Percentiles rank a stretch among this genome's conserved stretches.
Conservation (phyloP, 2,888 invertebrate genomes). For the Eristalinus sepulchralis region DNA sequence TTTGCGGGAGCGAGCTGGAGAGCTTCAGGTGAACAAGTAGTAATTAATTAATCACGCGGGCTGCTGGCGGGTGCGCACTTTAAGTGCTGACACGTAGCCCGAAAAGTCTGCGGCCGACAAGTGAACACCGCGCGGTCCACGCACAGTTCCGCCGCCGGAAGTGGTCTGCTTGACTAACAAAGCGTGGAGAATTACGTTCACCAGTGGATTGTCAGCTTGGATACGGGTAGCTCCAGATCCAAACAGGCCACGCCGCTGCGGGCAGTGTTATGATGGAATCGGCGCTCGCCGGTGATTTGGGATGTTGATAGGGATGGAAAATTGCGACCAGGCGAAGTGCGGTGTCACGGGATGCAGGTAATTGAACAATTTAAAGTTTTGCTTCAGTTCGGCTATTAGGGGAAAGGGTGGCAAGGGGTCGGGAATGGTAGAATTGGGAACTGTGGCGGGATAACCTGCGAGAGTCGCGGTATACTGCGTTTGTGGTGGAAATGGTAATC, state of each 20-base stretch:
- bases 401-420: too few relatives aligned
- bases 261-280: not conserved
- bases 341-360: not conserved
- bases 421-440: too few relatives aligned
- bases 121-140: constrained; percentile 34
- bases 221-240: constrained; percentile 60
- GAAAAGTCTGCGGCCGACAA: constrained; percentile 2
- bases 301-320: not conserved
- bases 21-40: constrained; percentile 36
- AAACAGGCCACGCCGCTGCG: not conserved
- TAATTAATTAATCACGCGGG: constrained; percentile 47
- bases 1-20: not conserved
- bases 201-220: constrained; percentile 25
- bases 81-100: constrained; percentile 39
- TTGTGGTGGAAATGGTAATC: too few relatives aligned
- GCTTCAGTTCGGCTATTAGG: too few relatives aligned
- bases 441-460: too few relatives aligned
- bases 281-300: not conserved
- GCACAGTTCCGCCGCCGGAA: constrained; percentile 74
- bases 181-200: constrained; percentile 76
- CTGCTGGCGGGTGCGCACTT: constrained; percentile 18
- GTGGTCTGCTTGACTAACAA: constrained; percentile 80
- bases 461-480: too few relatives aligned
- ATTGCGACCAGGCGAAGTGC: not conserved
- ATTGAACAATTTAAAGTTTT: too few relatives aligned